These are phyloP conservation scores for Sphaeramia orbicularis DNA, from an alignment of 2,797 vertebrate species.

Conservation along the genomic window DNA sequence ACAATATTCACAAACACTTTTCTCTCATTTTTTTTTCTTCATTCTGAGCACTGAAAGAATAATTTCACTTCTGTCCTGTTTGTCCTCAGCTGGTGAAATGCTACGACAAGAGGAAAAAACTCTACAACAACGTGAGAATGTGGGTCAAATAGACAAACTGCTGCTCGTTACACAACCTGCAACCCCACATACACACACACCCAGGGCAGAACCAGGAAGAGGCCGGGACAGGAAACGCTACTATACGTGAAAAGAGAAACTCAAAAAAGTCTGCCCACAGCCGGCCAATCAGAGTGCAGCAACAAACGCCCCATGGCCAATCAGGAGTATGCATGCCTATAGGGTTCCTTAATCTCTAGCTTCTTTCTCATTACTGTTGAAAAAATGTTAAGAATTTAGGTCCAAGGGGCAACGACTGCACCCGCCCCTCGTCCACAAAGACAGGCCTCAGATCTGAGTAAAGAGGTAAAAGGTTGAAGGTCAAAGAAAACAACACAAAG, in stretches of 20 bases:
- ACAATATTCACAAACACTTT: no score
- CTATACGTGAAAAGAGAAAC: slow-evolving; percentile 34
- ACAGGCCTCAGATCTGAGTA: neutral
- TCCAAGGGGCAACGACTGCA: slow-evolving; percentile 45
- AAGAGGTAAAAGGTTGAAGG: slow-evolving; percentile 17
- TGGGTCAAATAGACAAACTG: slow-evolving; percentile 27
- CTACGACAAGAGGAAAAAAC: no score
- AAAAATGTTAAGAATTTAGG: slow-evolving; percentile 79
- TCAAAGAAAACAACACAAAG: slow-evolving; percentile 7
- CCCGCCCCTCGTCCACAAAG: neutral
- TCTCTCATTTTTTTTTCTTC: no score
- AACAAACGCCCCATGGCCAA: slow-evolving; percentile 10
- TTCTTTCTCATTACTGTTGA: slow-evolving; percentile 62
- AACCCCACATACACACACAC: slow-evolving; percentile 28
- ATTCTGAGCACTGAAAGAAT: no score
- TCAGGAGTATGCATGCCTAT: slow-evolving; percentile 15
- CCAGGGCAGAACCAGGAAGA: slow-evolving; percentile 31
- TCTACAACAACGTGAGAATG: slow-evolving; percentile 5
- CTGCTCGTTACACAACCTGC: neutral
- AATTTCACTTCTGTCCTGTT: no score
- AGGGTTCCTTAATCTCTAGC: slow-evolving; percentile 58
- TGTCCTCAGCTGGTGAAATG: no score
- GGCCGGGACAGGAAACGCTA: slow-evolving; percentile 41
- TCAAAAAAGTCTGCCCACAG: slow-evolving; percentile 25
- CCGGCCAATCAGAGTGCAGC: slow-evolving; percentile 48